Conservation (phyloP, 2,888 invertebrate species). For the Dynastes hyllus region DNA sequence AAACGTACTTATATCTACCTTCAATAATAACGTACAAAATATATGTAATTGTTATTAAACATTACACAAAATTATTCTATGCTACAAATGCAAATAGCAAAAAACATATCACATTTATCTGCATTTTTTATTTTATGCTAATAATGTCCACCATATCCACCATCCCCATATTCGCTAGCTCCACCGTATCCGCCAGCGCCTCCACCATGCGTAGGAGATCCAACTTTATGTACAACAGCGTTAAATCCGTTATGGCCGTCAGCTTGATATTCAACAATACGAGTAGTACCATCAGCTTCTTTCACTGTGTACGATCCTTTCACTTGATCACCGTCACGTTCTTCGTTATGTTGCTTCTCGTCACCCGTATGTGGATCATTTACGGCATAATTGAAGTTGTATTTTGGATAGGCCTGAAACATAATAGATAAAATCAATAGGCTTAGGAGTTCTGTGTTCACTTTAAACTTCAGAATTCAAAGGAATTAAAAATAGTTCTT, state of each 20-base stretch:
- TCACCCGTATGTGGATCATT: conserved; percentile 77
- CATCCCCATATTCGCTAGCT: conserved; percentile 53
- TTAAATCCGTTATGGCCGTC: conserved; percentile 77
- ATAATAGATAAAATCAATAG: neutral
- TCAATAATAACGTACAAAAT: neutral
- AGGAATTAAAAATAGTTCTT: too few relatives aligned
- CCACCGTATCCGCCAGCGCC: conserved; percentile 54
- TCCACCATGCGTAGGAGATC: conserved; percentile 58
- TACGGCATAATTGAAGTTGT: conserved; percentile 76
- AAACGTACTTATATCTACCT: too few relatives aligned
- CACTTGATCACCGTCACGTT: conserved; percentile 77
- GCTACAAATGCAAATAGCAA: conserved; percentile 8
- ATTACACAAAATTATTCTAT: conserved; percentile 1
- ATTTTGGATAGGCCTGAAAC: conserved; percentile 75
- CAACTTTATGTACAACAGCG: conserved; percentile 75
- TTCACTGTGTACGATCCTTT: conserved; percentile 76
- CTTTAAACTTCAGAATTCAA: too few relatives aligned
- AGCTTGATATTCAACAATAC: conserved; percentile 76
- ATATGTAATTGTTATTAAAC: conserved; percentile 14
- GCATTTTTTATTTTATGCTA: conserved; percentile 20
- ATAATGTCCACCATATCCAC: conserved; percentile 46
- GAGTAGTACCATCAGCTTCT: conserved; percentile 75
- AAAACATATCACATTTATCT: conserved; percentile 40
- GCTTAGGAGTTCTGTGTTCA: too few relatives aligned
- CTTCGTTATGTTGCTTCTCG: conserved; percentile 77